Evolutionary conservation across 1,140 invertebrate species (phyloP).

Genomic region (Saccostrea cuccullata): DNA sequence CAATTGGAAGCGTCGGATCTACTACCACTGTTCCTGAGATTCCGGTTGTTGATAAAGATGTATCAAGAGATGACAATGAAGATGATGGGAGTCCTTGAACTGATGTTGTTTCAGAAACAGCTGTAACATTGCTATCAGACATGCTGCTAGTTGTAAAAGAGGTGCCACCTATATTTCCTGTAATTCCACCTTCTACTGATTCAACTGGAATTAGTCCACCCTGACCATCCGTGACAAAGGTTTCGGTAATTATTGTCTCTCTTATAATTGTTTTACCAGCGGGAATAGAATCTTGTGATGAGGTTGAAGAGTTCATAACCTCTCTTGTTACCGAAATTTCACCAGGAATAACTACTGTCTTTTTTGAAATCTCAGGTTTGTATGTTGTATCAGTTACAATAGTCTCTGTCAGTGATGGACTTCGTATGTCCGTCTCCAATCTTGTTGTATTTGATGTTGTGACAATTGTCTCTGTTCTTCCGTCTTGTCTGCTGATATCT

Average conservation of each 20-base stretch:
- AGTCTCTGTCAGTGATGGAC: neutral
- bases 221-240: neutral
- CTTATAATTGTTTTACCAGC: constrained; percentile 12
- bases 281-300: neutral
- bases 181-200: neutral
- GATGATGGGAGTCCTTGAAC: neutral
- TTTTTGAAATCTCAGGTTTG: neutral
- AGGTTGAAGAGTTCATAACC: neutral
- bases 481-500: neutral
- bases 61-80: neutral
- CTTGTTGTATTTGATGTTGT: neutral
- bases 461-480: neutral
- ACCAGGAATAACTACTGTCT: neutral
- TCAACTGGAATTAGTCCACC: constrained; percentile 2
- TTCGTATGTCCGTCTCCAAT: neutral
- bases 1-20: neutral
- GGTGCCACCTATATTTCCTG: neutral
- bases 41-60: neutral
- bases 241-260: constrained; percentile 17
- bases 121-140: neutral
- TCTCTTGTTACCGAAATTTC: neutral
- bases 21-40: neutral
- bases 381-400: neutral
- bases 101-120: neutral
- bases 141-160: neutral